Conservation (phyloP, 2,113 vertebrate species). For the Amblyopsis rosae region DNA sequence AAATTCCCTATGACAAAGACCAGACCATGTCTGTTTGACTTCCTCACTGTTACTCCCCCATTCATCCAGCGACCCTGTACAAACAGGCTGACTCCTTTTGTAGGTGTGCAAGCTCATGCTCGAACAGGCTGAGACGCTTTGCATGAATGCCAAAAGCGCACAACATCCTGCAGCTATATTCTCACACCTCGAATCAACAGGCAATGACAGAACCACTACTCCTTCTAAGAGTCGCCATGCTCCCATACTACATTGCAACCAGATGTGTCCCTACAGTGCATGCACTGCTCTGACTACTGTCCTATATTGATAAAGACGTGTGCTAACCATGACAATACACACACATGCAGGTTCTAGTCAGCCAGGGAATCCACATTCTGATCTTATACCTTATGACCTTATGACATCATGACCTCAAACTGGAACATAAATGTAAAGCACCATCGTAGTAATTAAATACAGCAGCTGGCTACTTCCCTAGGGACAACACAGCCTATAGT, state of each 20-base stretch:
- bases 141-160: constrained; percentile 34
- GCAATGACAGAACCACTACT: constrained; percentile 7
- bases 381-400: no score
- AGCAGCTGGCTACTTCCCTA: constrained; percentile 42
- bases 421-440: constrained; percentile 23
- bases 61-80: constrained; percentile 18
- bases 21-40: constrained; percentile 38
- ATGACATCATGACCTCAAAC: not conserved
- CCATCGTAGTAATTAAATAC: constrained; percentile 45
- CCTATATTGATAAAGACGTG: no score
- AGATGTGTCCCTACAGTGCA: no score
- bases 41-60: constrained; percentile 4
- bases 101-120: constrained; percentile 25
- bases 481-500: constrained; percentile 23
- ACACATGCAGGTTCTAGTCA: no score
- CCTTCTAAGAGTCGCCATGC: not conserved
- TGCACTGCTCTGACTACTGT: no score
- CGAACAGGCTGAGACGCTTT: constrained; percentile 42
- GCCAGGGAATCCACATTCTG: no score
- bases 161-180: constrained; percentile 30
- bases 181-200: constrained; percentile 17
- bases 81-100: constrained; percentile 21
- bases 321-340: no score
- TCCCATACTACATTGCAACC: no score
- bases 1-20: constrained; percentile 35